A percentile compares a stretch with the other conserved stretches of the same genome.
Conservation (phyloP, 1,140 invertebrate genomes). For the Onthophagus taurus region DNA sequence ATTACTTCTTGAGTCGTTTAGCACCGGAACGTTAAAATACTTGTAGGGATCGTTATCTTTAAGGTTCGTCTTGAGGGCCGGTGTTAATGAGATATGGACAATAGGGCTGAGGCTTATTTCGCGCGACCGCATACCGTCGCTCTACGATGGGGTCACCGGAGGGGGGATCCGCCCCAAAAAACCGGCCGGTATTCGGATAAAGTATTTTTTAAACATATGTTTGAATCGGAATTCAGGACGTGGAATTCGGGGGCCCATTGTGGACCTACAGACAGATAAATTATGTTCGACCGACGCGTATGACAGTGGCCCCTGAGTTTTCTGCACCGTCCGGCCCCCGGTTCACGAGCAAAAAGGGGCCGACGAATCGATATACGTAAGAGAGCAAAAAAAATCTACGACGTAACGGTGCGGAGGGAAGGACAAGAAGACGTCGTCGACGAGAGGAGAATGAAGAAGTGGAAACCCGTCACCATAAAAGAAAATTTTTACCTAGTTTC, state of each 20-base stretch:
- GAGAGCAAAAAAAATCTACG: conserved; percentile 9
- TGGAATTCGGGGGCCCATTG: conserved; percentile 34
- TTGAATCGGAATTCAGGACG: conserved; percentile 34
- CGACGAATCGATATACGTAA: not conserved
- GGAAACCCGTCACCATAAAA: conserved; percentile 1
- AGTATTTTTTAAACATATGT: conserved; percentile 39
- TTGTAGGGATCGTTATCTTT: no score
- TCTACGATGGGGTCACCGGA: conserved; percentile 25
- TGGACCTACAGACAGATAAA: conserved; percentile 37
- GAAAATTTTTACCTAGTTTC: no score
- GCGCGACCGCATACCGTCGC: no score
- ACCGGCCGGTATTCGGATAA: conserved; percentile 34
- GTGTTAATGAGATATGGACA: no score
- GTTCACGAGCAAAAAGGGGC: conserved; percentile 4
- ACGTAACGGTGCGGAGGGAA: no score
- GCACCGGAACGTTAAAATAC: no score
- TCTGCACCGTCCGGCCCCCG: conserved; percentile 1
- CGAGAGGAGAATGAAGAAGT: no score
- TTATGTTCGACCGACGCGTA: conserved; percentile 37
- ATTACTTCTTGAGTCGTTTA: no score
- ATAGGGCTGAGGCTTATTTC: no score
- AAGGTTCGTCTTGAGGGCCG: no score
- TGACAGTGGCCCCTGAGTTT: conserved; percentile 36
- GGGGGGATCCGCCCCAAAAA: conserved; percentile 27
- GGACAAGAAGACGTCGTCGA: no score